A percentile compares a stretch with the other conserved stretches of the same genome.
phyloP scores from a whole-genome alignment of 1,140 invertebrate genomes.

The Triops cancriformis region DNA sequence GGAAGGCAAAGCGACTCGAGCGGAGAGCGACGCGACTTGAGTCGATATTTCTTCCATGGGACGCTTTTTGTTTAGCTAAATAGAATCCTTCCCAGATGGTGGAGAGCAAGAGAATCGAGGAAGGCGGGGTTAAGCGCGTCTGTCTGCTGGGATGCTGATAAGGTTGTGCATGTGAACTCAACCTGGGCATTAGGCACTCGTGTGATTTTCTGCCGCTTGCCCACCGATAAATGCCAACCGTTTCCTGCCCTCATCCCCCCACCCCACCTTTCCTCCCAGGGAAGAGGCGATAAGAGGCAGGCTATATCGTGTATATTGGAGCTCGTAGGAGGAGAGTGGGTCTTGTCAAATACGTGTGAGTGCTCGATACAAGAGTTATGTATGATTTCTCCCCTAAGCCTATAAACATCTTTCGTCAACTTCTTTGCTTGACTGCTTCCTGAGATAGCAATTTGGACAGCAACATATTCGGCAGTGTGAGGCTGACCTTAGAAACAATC shows the following conservation, averaged over 20 bases:
- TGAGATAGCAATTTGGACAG: background rate
- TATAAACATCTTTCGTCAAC: background rate
- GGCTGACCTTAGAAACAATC: background rate
- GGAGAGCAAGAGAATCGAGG: background rate
- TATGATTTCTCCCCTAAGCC: no score
- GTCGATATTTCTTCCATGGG: slow-evolving; percentile 5
- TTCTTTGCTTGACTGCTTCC: background rate
- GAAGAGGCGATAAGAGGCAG: background rate
- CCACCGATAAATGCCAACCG: background rate
- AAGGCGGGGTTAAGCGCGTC: background rate
- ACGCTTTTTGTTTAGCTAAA: slow-evolving; percentile 10
- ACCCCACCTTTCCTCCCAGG: background rate
- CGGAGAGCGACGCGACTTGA: background rate
- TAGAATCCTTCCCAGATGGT: background rate
- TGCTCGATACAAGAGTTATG: no score
- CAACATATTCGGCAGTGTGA: background rate
- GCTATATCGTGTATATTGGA: background rate
- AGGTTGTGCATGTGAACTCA: background rate
- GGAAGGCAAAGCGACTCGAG: background rate
- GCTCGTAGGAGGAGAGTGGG: background rate
- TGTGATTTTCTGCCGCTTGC: background rate
- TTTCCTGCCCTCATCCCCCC: background rate
- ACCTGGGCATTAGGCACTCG: background rate
- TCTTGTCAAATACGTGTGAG: no score
- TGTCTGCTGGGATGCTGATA: background rate